Base-by-base conservation (phyloP, 2,888 invertebrate genomes). In the Xestia ashworthii region DNA sequence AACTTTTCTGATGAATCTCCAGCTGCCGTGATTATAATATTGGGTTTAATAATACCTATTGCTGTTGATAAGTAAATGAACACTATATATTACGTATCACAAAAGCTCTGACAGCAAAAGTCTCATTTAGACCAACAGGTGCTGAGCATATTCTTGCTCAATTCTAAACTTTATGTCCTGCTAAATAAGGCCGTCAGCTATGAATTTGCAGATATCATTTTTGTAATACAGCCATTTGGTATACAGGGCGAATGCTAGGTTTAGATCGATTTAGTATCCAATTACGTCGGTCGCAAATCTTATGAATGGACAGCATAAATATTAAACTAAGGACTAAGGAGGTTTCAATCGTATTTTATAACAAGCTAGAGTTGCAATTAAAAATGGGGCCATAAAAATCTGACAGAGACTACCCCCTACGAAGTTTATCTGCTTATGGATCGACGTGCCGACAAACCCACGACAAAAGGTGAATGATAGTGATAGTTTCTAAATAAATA, bases 221-320 rank as follows among this genome's bases (percentile, higher is more conserved):
- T 62, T 78, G 53, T 83, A 82, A 88, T 89, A 82, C 83, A 89
- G 85, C 48, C 80, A 82, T 88, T 82, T 44, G 32, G 53, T 46
- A 65, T 8, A 50, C 71, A 44, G 25, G 50, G 71, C 68, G 71
- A 68, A 68, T 65, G 58, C 38, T n/a, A 41, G 41, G 41, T 70
- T 67, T 58, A 72, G 69, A 80, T 83, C 82, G 89, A 92, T 89
- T 92, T 90, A 90, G 86, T 86, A 87, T 70, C 89, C 91, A 92
- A 90, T 92, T 90, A 90, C 58, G 62, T 65, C 25, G 53, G 58
- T 64, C 64, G 75, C 81, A 77, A 71, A 79, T 83, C 81, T 81
- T 74, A 69, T 71, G 68, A 83, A 79, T 73, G 44, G 74, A 50
- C 72, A 79, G 32, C 76, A 85, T 83, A 77, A 77, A 71, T 78